A percentile compares a stretch with the other conserved stretches of the same genome.
These are phyloP conservation scores for Anoplius nigerrimus DNA, from an alignment of 2,888 invertebrate genomes.

Conservation along the genomic window DNA sequence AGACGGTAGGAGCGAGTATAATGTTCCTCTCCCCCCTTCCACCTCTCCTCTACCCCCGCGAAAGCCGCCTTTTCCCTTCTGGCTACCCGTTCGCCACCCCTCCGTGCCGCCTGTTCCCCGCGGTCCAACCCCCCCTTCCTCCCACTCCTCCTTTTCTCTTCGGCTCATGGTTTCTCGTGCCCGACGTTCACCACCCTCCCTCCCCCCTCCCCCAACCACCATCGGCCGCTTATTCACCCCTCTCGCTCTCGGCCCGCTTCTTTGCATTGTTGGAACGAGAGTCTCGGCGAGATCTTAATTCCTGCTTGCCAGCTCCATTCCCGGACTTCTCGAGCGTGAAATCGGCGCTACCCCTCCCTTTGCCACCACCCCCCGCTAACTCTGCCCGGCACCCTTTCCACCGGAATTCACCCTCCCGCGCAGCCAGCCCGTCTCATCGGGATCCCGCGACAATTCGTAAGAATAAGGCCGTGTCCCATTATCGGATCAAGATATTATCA, in stretches of 20 bases:
- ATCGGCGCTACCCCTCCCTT: slow-evolving; percentile 42
- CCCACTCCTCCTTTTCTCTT: slow-evolving; percentile 10
- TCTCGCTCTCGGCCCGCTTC: slow-evolving; percentile 26
- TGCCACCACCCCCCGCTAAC: slow-evolving; percentile 13
- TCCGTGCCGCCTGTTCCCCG: too few species aligned
- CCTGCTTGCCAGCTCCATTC: slow-evolving; percentile 57
- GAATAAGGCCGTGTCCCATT: slow-evolving; percentile 59
- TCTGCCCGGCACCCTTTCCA: slow-evolving; percentile 15
- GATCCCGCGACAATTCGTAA: slow-evolving; percentile 55
- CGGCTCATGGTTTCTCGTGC: background rate
- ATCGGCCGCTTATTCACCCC: slow-evolving; percentile 17
- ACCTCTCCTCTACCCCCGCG: slow-evolving; percentile 13
- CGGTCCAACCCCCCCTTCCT: background rate
- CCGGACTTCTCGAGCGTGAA: slow-evolving; percentile 57
- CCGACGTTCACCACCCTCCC: slow-evolving; percentile 22
- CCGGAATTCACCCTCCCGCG: slow-evolving; percentile 1
- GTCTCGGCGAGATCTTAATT: slow-evolving; percentile 58
- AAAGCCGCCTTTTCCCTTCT: slow-evolving; percentile 8
- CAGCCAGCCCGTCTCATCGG: slow-evolving; percentile 30
- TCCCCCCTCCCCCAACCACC: slow-evolving; percentile 29
- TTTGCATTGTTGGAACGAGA: slow-evolving; percentile 47
- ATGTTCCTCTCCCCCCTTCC: slow-evolving; percentile 43
- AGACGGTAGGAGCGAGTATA: slow-evolving; percentile 48
- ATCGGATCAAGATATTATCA: slow-evolving; percentile 61
- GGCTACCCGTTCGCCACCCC: too few species aligned